These are phyloP conservation scores for Diadophis punctatus DNA, from an alignment of 2,113 vertebrate species.

Conservation along the genomic window DNA sequence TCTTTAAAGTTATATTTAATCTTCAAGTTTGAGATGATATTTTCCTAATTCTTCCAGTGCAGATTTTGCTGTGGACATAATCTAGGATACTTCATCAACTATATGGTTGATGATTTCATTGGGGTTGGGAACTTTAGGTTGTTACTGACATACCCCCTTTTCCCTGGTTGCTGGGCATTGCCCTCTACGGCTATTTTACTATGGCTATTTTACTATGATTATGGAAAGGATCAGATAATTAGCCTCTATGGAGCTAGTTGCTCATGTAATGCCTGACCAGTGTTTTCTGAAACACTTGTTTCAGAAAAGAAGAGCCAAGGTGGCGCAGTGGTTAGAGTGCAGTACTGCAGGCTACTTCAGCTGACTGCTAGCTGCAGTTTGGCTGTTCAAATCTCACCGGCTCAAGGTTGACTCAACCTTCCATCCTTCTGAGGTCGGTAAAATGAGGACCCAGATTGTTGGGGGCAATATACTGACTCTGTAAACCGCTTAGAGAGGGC, in stretches of 20 bases:
- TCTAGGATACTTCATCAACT: neutral
- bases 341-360: no score
- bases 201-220: neutral
- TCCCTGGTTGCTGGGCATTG: neutral
- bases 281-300: neutral
- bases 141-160: neutral
- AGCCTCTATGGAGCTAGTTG: neutral
- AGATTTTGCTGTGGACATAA: neutral
- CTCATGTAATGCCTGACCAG: neutral
- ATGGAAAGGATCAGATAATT: neutral
- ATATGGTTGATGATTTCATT: neutral
- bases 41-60: neutral
- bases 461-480: no score
- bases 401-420: no score
- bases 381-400: no score
- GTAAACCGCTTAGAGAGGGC: no score
- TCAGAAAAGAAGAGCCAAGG: no score
- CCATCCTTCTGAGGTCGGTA: no score
- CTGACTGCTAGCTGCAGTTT: no score
- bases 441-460: no score
- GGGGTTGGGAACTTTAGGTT: neutral
- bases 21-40: neutral
- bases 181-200: no score
- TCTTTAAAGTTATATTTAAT: neutral
- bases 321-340: no score